phyloP scores from a whole-genome alignment of 2,797 vertebrate genomes.

The Nyctalus aviator region DNA sequence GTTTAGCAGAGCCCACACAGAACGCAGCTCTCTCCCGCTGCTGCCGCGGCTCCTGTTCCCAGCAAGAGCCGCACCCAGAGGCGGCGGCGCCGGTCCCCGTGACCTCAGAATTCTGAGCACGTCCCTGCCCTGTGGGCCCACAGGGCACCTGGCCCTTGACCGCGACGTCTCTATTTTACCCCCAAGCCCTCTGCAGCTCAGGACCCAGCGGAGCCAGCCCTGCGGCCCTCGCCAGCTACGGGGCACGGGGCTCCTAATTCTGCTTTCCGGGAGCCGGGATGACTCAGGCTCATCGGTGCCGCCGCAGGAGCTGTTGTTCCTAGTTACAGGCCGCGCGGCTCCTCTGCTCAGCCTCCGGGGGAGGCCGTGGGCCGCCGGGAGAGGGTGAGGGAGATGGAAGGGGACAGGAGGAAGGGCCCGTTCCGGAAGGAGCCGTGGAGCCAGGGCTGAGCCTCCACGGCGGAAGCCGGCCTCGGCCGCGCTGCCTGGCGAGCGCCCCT shows the following conservation, averaged over 20 bases:
- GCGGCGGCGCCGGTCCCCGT: fast-evolving
- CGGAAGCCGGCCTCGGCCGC: too few species aligned
- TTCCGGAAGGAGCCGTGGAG: slow-evolving; percentile 77
- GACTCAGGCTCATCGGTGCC: slow-evolving; percentile 81
- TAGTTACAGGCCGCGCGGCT: slow-evolving; percentile 84
- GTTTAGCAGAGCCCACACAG: background rate
- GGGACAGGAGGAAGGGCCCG: slow-evolving; percentile 52
- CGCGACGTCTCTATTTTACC: background rate
- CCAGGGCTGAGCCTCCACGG: slow-evolving; percentile 66
- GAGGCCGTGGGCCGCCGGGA: background rate
- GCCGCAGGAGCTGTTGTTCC: slow-evolving; percentile 86
- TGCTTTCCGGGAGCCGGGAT: slow-evolving; percentile 64
- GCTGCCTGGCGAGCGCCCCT: slow-evolving; percentile 77
- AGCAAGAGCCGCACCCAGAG: background rate
- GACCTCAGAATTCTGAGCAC: fast-evolving
- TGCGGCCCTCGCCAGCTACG: too few species aligned
- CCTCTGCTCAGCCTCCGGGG: slow-evolving; percentile 62
- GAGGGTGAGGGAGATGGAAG: background rate
- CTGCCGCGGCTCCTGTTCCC: fast-evolving
- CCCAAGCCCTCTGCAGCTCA: background rate
- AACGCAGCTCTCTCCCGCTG: background rate
- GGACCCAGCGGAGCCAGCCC: background rate
- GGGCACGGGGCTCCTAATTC: too few species aligned
- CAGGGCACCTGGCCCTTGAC: background rate
- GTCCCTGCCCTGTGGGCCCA: background rate